These are phyloP conservation scores for Rhea americana DNA, from an alignment of 2,113 vertebrate species.

Conservation along the genomic window DNA sequence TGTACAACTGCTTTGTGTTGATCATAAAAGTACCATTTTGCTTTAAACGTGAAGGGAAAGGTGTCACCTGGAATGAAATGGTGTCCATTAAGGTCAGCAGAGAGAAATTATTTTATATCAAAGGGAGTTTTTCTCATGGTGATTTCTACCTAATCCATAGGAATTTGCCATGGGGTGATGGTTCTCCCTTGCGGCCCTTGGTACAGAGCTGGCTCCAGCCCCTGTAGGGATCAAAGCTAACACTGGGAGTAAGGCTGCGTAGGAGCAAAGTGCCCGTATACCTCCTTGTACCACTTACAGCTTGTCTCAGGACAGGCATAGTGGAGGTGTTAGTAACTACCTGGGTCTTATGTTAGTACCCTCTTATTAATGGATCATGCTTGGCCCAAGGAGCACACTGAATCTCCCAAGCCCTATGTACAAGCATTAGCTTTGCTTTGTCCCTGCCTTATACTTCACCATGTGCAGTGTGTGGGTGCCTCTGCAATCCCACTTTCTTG, in stretches of 20 bases:
- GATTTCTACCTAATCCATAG: background rate
- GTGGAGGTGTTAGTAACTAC: background rate
- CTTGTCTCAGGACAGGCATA: background rate
- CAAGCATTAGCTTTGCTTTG: background rate
- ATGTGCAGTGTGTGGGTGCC: accelerated
- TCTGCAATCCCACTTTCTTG: background rate
- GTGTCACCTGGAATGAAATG: background rate
- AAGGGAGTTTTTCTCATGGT: background rate
- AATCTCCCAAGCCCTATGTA: background rate
- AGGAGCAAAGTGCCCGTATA: background rate
- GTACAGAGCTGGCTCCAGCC: background rate
- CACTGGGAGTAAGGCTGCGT: accelerated
- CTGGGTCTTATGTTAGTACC: background rate
- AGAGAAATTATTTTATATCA: background rate
- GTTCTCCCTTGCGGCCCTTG: background rate
- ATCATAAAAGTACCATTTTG: background rate
- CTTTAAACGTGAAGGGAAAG: background rate
- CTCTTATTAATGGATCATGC: accelerated
- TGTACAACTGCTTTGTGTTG: background rate
- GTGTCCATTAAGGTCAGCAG: background rate
- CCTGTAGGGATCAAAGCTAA: background rate
- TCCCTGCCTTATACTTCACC: background rate
- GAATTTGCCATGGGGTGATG: accelerated
- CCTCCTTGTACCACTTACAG: background rate
- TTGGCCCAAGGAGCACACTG: background rate